Evolutionary conservation across 2,797 vertebrate genomes (phyloP).

Genomic region (Triplophysa yarkandensis): DNA sequence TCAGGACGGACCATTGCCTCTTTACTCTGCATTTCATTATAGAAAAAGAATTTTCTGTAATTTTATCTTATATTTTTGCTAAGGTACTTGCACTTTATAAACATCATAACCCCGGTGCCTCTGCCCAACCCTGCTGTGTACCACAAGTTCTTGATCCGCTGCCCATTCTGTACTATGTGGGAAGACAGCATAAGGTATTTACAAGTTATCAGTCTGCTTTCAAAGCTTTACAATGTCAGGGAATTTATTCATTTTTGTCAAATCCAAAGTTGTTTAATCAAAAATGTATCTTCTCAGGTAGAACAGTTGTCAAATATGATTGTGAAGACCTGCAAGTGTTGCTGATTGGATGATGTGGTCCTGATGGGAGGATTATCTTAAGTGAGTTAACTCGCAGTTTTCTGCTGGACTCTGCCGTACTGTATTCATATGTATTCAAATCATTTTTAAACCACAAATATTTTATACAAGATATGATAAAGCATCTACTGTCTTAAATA

Average conservation of each 20-base stretch:
- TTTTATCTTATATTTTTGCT: neutral
- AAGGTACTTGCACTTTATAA: slow-evolving; percentile 92
- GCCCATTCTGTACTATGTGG: slow-evolving; percentile 90
- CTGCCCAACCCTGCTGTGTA: slow-evolving; percentile 89
- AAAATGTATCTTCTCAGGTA: slow-evolving; percentile 71
- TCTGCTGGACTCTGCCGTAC: neutral
- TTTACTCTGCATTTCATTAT: neutral
- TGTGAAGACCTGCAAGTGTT: slow-evolving; percentile 90
- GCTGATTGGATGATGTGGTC: slow-evolving; percentile 68
- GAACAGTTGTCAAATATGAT: slow-evolving; percentile 94
- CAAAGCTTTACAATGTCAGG: neutral
- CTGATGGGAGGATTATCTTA: neutral
- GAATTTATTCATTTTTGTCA: neutral
- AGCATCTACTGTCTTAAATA: neutral
- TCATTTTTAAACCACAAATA: slow-evolving; percentile 6
- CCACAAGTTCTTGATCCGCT: slow-evolving; percentile 85
- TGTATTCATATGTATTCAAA: neutral
- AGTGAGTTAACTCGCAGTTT: too few species aligned
- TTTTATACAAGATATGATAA: neutral
- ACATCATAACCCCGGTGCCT: slow-evolving; percentile 89
- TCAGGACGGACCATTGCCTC: neutral
- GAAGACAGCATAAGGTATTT: slow-evolving; percentile 81
- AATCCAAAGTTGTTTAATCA: neutral
- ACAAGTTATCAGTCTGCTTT: neutral
- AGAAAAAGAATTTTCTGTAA: neutral